Evolutionary conservation across 1,140 invertebrate species (phyloP), one percentile per base, ranked within the genome.

Genomic region (Rhyzopertha dominica): DNA sequence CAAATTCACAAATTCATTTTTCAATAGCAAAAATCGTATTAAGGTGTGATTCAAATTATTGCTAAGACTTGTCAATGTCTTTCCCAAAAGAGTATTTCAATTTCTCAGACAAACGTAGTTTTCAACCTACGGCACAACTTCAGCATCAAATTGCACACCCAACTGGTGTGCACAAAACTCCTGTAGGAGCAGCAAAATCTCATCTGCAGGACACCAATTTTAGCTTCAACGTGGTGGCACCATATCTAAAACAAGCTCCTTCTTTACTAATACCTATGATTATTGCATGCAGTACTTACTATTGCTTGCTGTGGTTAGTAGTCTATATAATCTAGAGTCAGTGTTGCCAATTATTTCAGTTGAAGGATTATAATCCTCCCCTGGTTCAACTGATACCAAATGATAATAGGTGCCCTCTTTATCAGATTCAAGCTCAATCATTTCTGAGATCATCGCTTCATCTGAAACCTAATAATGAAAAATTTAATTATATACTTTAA

Each of bases 151-250:
- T 44, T 38, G n/a, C n/a, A n/a, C 50, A 30, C 50, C 14, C 16
- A 44, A 34, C 22, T 18, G 9, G 39, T 23, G 35, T 37, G 36
- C 30, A 31, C 45, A 42, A 53, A 47, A 37, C 51, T 53, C 51
- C 13, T 34, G 39, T 29, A 40, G 28, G 47, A 49, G 42, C 47
- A 53, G 24, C 34, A 34, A 35, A 53, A 49, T 34, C 18, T n/a
- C n/a, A n/a, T 40, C 36, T 26, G 16, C 30, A 26, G 22, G 14
- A 12, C 28, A 26, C 14, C 8, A 35, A 18, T n/a, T 3, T 23
- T 31, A 29, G 14, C 18, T 58, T 61, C 58, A 61, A 51, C 58
- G 55, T 43, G 58, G 58, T 31, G 58, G 58, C 24, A 54, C 39
- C 37, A 58, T 25, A 49, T 51, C 58, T 61, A 40, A 34, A 49